Base-by-base conservation (phyloP, 2,888 invertebrate genomes). In the Piscicola geometra region DNA sequence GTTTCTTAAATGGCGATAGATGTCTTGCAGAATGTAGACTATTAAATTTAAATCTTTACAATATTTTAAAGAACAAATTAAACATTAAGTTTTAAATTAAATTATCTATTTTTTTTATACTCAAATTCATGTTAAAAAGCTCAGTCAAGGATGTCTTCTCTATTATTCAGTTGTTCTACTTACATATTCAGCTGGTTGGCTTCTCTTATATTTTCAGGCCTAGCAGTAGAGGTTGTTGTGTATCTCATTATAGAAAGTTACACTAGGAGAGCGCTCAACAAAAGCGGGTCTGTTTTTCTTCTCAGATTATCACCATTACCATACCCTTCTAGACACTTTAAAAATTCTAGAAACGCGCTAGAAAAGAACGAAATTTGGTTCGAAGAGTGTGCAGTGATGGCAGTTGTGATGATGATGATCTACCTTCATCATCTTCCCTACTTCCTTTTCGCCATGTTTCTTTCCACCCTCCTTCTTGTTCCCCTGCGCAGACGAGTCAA, bases 371-470 rank as follows among this genome's bases (percentile, higher is more conserved):
- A 60, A 60, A 35, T 35, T 0, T 73, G 56, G 64, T 36, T 73
- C 21, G 73, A 64, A 35, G 73, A 60, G 25, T 73, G 56, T 64
- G 35, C 64, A 33, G 52, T 73, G 9, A 32, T 73, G 28, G 32
- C 64, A 5, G 64, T 73, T 0, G 12, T 64, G 18, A 32, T 56
- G 33, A 21, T 73, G n/a, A 12, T 73, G 25, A 36, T 73, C 21
- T 73, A 56, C 30, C 2, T 73, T 60, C 73, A 73, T 60, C 73
- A 73, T 35, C 18, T 73, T 15, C 73, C 73, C 0, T 73, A 73
- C 25, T 60, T 73, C 30, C 33, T 73, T 25, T 30, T 60, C 28
- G 1, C 35, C 12, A 73, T 73, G 73, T 32, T 73, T 18, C 52
- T 73, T 33, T 73, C 56, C 64, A 73, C 73, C n/a, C 21, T 56